Base-by-base conservation (phyloP, 2,797 vertebrate genomes). In the Menidia menidia region DNA sequence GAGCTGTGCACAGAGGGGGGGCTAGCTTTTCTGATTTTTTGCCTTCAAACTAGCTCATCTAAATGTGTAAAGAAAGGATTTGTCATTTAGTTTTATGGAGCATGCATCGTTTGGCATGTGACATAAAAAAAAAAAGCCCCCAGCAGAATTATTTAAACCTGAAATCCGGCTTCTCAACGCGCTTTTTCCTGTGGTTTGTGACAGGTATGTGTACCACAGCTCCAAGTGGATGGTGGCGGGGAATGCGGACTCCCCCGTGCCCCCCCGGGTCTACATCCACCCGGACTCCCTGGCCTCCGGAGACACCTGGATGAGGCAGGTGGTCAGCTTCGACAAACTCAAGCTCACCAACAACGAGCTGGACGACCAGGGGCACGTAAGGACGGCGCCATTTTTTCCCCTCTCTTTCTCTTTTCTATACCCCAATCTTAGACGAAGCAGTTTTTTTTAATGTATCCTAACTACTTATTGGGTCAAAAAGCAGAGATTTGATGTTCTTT, bases 181-280 rank as follows among this genome's bases (percentile, higher is more conserved):
- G 9, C 3, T 16, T 16, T 51, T 14, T 65, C 33, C 2, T 71
- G 6, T 25, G 25, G 25, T 25, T 25, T 25, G 25, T 25, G 25
- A 25, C 66, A 99, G 97, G 88, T 99, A 99, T 5, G 97, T 99
- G 65, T 99, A 99, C 75, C 97, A 99, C 81, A 99, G 97, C 71
- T 99, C 97, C 42, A 99, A 99, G 83, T 99, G 97, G 97, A 99
- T 99, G 97, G 97, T 99, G 57, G 97, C 97, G 0, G 97, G 97
- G 1, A 98, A 99, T 5, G 97, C 97, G 0, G 97, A 99, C 87
- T 98, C 97, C 35, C 97, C 97, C 0, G 97, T 98, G 13, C 97
- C 97, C 0, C 97, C 97, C 1, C 94, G 97, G 4, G 96, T 97
- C 9, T 98, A 99, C 83, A 97, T 99, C 84, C 97, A 98, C 81